These are phyloP conservation scores for Trichonephila inaurata DNA, from an alignment of 1,140 invertebrate species.

Conservation along the genomic window DNA sequence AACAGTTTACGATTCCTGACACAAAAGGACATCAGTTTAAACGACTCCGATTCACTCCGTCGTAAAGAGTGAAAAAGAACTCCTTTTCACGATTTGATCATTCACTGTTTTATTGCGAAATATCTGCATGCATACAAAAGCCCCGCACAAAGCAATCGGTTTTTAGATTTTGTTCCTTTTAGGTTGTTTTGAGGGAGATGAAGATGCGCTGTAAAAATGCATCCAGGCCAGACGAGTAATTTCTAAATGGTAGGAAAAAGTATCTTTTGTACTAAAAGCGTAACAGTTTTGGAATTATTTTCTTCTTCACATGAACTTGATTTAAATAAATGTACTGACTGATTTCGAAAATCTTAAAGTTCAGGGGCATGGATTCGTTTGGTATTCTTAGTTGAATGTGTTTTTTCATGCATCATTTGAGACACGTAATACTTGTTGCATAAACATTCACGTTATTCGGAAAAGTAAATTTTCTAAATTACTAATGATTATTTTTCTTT, in stretches of 20 bases:
- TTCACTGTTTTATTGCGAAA: conserved; percentile 49
- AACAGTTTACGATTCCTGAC: conserved; percentile 62
- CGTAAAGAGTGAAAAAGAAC: conserved; percentile 13
- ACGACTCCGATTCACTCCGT: conserved; percentile 40
- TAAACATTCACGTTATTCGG: not conserved
- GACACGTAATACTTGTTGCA: not conserved
- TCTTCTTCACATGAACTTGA: not conserved
- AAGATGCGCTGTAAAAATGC: conserved; percentile 33
- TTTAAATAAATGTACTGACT: not conserved
- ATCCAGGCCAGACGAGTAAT: not conserved
- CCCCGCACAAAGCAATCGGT: conserved; percentile 32
- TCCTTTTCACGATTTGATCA: conserved; percentile 38
- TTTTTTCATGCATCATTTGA: not conserved
- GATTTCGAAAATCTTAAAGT: not conserved
- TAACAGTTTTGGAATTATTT: conserved; percentile 5
- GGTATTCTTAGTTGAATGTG: not conserved
- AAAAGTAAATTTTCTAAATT: no score
- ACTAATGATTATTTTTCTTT: no score
- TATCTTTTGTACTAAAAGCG: conserved; percentile 32
- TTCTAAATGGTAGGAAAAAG: not conserved
- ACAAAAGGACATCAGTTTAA: conserved; percentile 56
- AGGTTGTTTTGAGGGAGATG: conserved; percentile 14
- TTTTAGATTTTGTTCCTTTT: conserved; percentile 37
- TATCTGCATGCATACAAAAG: conserved; percentile 56
- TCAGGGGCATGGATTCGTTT: not conserved